Percentiles rank a stretch among this genome's conserved stretches.
These are phyloP conservation scores for Yoshiicerus persimilis DNA, from an alignment of 1,140 invertebrate genomes.

Conservation along the genomic window DNA sequence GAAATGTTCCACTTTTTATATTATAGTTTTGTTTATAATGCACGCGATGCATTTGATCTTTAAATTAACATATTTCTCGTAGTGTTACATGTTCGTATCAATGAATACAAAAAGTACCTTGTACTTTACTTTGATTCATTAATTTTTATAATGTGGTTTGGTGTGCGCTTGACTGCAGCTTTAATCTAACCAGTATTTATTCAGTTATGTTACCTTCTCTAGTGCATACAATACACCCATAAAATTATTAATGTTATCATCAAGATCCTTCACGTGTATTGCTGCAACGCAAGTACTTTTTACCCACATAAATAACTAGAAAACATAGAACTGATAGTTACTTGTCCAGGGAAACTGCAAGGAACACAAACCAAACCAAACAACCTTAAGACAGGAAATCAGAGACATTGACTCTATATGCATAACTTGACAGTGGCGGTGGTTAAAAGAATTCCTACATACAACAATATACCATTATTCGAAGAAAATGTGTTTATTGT, in stretches of 20 bases:
- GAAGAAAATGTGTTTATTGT: too few species aligned
- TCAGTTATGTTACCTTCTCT: neutral
- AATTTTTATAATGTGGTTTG: neutral
- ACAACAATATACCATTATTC: too few species aligned
- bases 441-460: neutral
- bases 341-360: neutral
- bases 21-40: neutral
- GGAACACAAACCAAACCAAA: neutral
- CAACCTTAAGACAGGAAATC: neutral
- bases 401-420: neutral
- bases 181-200: neutral
- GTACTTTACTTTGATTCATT: too few species aligned
- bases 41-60: neutral
- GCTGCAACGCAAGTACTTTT: neutral
- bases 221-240: neutral
- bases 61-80: neutral
- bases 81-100: neutral
- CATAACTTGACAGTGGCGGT: neutral
- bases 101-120: neutral
- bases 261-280: neutral
- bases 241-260: neutral
- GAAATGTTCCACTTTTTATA: too few species aligned
- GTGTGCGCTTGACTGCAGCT: neutral
- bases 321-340: neutral
- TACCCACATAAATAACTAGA: neutral